Conservation (phyloP, 2,888 invertebrate genomes). For the Caenorhabditis parvicauda region DNA sequence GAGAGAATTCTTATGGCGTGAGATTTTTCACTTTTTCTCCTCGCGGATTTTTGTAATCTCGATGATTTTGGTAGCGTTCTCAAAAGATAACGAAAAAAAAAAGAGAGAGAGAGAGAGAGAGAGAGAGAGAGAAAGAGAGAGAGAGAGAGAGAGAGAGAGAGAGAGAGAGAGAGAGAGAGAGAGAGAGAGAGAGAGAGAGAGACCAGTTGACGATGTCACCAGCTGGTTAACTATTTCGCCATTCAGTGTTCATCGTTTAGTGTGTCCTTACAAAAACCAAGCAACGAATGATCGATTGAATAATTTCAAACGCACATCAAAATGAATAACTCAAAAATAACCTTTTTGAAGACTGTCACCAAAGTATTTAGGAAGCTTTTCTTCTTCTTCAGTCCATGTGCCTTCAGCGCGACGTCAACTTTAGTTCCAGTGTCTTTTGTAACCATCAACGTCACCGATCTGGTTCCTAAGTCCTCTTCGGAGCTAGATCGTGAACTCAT, state of each 20-base stretch:
- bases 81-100: background rate
- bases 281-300: too few relatives aligned
- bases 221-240: too few relatives aligned
- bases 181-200: too few relatives aligned
- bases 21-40: too few relatives aligned
- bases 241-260: too few relatives aligned
- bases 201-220: too few relatives aligned
- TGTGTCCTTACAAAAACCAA: too few relatives aligned
- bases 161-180: too few relatives aligned
- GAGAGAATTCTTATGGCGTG: background rate
- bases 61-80: background rate
- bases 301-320: background rate
- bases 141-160: too few relatives aligned
- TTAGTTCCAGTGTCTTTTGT: slow-evolving; percentile 53
- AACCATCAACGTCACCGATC: slow-evolving; percentile 42
- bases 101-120: too few relatives aligned
- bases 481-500: too few relatives aligned
- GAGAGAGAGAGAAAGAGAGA: too few relatives aligned
- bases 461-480: slow-evolving; percentile 20
- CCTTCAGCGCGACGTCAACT: slow-evolving; percentile 53
- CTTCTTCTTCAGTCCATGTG: slow-evolving; percentile 55
- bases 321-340: slow-evolving; percentile 5
- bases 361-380: slow-evolving; percentile 44
- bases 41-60: background rate
- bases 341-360: slow-evolving; percentile 52